These are phyloP conservation scores for Nemopilema nomurai DNA, from an alignment of 30 jellyfish, hydroid and myxozoan genomes.

Conservation along the genomic window DNA sequence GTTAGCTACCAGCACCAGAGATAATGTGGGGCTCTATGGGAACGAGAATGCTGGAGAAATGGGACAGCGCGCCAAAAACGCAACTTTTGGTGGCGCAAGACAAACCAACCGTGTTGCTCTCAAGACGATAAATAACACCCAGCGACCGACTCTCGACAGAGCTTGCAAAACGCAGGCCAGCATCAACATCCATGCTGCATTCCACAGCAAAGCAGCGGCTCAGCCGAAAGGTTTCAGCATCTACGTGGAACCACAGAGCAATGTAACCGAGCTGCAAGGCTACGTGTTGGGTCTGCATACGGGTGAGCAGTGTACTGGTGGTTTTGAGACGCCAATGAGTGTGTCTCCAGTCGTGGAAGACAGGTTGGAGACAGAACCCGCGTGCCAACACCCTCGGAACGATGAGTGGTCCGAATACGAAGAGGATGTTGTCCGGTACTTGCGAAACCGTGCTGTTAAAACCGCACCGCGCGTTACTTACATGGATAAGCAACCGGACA, in stretches of 20 bases:
- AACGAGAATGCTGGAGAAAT: background rate
- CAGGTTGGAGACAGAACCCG: conserved; percentile 11
- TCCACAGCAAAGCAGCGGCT: background rate
- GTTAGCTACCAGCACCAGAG: background rate
- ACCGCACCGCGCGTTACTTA: conserved; percentile 66
- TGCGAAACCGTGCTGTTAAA: conserved; percentile 2
- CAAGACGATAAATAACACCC: conserved; percentile 65
- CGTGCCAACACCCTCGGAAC: background rate
- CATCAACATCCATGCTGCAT: background rate
- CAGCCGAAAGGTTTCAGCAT: conserved; percentile 4
- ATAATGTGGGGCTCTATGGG: background rate
- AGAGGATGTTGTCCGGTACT: conserved; percentile 47
- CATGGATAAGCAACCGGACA: conserved; percentile 92
- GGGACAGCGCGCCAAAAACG: conserved; percentile 49
- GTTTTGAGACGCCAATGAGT: conserved; percentile 42
- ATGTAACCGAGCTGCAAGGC: conserved; percentile 17
- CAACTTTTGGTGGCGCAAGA: conserved; percentile 29
- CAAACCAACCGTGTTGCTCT: conserved; percentile 74
- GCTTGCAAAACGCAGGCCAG: conserved; percentile 62
- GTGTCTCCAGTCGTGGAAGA: conserved; percentile 44
- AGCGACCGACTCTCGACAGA: conserved; percentile 68
- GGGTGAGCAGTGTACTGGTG: background rate
- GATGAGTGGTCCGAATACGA: conserved; percentile 47
- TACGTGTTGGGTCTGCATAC: conserved; percentile 15
- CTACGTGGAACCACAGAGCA: conserved; percentile 27